Evolutionary conservation across 2,888 invertebrate species (phyloP).

Genomic region (Eustalomyia histrio): DNA sequence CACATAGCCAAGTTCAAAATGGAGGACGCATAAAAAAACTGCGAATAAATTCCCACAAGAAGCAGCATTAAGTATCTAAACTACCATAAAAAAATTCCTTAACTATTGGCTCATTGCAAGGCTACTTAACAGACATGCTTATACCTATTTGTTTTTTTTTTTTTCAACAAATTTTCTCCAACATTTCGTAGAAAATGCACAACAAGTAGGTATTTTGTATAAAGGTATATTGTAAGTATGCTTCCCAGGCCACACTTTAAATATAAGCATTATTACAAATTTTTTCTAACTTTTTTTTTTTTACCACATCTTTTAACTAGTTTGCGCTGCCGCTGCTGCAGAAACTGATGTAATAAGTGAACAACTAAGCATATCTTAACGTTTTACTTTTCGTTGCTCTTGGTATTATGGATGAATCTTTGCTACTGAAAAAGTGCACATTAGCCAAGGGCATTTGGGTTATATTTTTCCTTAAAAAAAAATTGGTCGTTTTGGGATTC

Average conservation of each 20-base stretch:
- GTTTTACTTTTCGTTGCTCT: slow-evolving; percentile 57
- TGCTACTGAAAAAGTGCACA: slow-evolving; percentile 55
- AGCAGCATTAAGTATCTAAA: slow-evolving; percentile 25
- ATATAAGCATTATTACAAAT: slow-evolving; percentile 47
- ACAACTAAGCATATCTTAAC: slow-evolving; percentile 54
- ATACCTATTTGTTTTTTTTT: no score
- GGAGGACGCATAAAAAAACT: slow-evolving; percentile 10
- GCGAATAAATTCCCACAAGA: slow-evolving; percentile 59
- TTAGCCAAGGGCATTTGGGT: slow-evolving; percentile 62
- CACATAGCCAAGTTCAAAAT: slow-evolving; percentile 37
- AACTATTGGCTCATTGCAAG: slow-evolving; percentile 52
- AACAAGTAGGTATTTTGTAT: neutral
- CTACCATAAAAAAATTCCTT: slow-evolving; percentile 28
- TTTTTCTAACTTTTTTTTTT: slow-evolving; percentile 19
- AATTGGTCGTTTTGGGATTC: slow-evolving; percentile 43
- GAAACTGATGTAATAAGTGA: slow-evolving; percentile 45
- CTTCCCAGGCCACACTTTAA: slow-evolving; percentile 52
- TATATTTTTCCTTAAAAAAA: slow-evolving; percentile 2
- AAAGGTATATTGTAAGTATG: neutral
- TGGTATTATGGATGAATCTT: slow-evolving; percentile 54
- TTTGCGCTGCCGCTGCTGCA: slow-evolving; percentile 1
- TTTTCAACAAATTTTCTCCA: slow-evolving; percentile 16
- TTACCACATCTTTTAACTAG: neutral
- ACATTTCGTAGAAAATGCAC: neutral
- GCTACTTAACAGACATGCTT: slow-evolving; percentile 57